Percentiles rank a stretch among this genome's conserved stretches.
These are phyloP conservation scores for Fulmarus glacialis DNA, from an alignment of 2,113 vertebrate genomes.

Conservation along the genomic window DNA sequence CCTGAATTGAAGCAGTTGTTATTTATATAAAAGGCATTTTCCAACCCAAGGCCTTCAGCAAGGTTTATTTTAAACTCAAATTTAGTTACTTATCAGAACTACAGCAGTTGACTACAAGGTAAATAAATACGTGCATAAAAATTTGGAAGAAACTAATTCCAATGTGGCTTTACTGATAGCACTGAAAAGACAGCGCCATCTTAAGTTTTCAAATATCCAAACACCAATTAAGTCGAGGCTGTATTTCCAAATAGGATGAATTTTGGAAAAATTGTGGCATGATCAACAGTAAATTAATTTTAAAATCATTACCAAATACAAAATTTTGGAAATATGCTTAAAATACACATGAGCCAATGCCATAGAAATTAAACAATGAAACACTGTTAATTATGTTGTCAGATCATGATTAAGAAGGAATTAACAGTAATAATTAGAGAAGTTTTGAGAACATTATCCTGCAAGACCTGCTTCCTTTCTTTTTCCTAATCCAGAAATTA, in stretches of 20 bases:
- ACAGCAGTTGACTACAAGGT: background rate
- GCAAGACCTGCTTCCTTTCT: background rate
- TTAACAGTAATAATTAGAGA: background rate
- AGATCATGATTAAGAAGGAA: background rate
- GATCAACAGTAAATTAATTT: background rate
- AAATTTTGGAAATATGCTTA: background rate
- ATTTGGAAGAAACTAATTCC: background rate
- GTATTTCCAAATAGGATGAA: background rate
- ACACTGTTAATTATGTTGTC: background rate
- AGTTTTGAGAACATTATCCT: background rate
- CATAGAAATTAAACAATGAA: background rate
- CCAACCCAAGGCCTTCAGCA: background rate
- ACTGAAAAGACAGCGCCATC: background rate
- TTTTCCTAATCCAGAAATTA: background rate
- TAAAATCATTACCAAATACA: background rate
- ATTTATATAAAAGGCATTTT: background rate
- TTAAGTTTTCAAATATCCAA: background rate
- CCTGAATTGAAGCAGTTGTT: background rate
- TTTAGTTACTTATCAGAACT: background rate
- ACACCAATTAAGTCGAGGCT: background rate
- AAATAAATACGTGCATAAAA: background rate
- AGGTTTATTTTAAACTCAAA: background rate
- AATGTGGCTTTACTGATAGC: background rate
- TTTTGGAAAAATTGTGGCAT: background rate
- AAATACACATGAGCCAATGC: background rate